A percentile compares a stretch with the other conserved stretches of the same genome.
phyloP scores from a whole-genome alignment of 2,888 invertebrate genomes.

The Ennomos fuscantarius region DNA sequence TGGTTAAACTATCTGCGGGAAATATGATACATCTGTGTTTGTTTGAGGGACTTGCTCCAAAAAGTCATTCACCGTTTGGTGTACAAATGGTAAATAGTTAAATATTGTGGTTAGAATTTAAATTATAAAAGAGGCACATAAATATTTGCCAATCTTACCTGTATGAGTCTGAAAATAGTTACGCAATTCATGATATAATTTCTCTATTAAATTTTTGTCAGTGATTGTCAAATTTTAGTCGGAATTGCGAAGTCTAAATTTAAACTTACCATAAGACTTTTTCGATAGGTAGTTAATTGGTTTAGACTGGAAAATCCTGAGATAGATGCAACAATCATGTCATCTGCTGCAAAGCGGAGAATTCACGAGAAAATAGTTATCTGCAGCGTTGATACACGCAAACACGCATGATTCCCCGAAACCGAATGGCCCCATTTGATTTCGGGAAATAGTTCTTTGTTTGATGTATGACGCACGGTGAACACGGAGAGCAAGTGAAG shows the following conservation, averaged over 20 bases:
- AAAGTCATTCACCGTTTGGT: conserved; percentile 31
- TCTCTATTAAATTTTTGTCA: no score
- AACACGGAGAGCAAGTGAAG: conserved; percentile 2
- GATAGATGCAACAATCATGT: no score
- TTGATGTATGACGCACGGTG: conserved; percentile 54
- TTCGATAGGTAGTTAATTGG: no score
- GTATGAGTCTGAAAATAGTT: no score
- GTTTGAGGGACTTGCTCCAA: conserved; percentile 35
- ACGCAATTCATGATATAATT: no score
- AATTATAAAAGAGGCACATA: no score
- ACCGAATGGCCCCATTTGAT: conserved; percentile 56
- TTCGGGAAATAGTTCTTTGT: conserved; percentile 61
- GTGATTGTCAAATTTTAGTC: no score
- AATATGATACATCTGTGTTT: conserved; percentile 40
- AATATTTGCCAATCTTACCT: no score
- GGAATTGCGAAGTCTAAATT: no score
- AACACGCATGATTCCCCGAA: conserved; percentile 53
- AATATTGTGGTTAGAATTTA: no score
- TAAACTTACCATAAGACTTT: no score
- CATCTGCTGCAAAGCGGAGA: conserved; percentile 1
- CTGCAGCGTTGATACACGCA: conserved; percentile 37
- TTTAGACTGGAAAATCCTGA: no score
- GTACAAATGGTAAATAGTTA: conserved; percentile 3
- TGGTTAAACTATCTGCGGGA: conserved; percentile 43
- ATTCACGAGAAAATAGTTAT: conserved; percentile 42